Conservation (phyloP, 2,113 vertebrate genomes). For the Amazona guildingii region DNA sequence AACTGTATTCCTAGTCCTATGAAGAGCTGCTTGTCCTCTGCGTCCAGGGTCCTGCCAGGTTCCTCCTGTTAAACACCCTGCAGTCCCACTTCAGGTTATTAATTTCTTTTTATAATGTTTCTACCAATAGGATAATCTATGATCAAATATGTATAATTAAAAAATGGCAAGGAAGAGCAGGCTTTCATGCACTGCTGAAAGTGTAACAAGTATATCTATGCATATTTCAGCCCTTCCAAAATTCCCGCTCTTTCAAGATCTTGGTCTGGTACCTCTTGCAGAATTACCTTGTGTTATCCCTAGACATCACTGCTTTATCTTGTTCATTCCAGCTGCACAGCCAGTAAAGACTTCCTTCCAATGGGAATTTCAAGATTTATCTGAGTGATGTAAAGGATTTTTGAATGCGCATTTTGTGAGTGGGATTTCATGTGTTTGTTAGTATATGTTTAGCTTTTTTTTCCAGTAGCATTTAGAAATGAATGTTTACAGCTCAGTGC, state of each 20-base stretch:
- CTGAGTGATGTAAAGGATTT: accelerated
- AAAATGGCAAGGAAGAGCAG: neutral
- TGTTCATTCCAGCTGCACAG: neutral
- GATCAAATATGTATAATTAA: accelerated
- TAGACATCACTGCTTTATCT: neutral
- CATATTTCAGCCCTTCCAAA: neutral
- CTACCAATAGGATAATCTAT: neutral
- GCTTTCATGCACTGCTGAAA: neutral
- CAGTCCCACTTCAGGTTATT: neutral
- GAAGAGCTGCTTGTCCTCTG: no score
- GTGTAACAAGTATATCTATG: accelerated
- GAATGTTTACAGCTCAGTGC: neutral
- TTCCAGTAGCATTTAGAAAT: neutral
- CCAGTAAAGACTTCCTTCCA: neutral
- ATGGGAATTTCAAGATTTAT: neutral
- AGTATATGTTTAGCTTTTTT: neutral
- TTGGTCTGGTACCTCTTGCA: neutral
- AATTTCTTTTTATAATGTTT: neutral
- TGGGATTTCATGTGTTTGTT: neutral
- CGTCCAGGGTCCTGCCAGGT: neutral
- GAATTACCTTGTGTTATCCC: neutral
- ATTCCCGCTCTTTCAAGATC: neutral
- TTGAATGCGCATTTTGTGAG: neutral
- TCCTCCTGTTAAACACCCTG: neutral
- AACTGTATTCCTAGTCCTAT: neutral